Base-by-base conservation (phyloP, 2,113 vertebrate species). In the Trinectes maculatus region DNA sequence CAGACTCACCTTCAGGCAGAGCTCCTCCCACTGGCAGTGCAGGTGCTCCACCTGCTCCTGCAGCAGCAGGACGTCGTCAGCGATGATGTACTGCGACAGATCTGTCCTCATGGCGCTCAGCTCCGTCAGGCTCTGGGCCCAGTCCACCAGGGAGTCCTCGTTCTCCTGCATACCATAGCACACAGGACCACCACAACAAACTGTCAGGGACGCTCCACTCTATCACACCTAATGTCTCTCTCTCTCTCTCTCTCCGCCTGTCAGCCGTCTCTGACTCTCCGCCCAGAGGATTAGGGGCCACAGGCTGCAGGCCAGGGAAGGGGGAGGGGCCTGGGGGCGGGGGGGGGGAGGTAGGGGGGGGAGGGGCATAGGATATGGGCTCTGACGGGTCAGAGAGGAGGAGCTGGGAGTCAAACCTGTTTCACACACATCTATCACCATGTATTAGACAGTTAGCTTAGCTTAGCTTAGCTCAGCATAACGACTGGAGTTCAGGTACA, bases 141-240 rank as follows among this genome's bases (percentile, higher is more conserved):
- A 97, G 90, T 88, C 91, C 55, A 91, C 91, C 86, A 96, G 90
- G 9, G 90, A 87, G 80, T 92, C 93, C 93, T 96, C 92, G 70
- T 93, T 89, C 86, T 95, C 95, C 96, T 98, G 95, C 93, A 95
- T 93, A 89, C 89, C 90, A 93, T 91, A 63, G 87, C 89, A 91
- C 78, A 80, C 42, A 3, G 1, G n/a, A 67, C 12, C 33, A 18
- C 9, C 71, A 63, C 66, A 48, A 37, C 68, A 66, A 29, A 64
- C 63, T 5, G 68, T 64, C 65, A 72, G 77, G 2, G 51, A 65
- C 48, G 6, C 34, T 26, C 31, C 36, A 54, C 48, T 52, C 63
- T 46, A 61, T 7, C 12, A 40, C 39, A 40, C 15, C 39, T 7
- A 40, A 4, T 18, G 5, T 18, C 39, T 40, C n/a, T 40, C 16